Conservation (phyloP, 2,888 invertebrate species). For the Zhuqinia jingwanae region DNA sequence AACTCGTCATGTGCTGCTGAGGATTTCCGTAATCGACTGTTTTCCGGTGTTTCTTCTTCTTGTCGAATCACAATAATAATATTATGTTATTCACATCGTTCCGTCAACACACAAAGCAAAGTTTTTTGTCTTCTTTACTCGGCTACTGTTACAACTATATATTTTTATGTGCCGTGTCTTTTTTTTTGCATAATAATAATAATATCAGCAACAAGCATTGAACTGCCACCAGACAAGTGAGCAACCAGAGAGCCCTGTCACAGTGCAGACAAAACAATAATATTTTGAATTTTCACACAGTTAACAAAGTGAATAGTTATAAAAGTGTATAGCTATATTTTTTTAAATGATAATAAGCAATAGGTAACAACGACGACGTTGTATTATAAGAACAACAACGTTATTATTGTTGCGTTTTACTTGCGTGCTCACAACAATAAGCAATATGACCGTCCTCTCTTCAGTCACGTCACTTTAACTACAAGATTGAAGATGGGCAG, state of each 20-base stretch:
- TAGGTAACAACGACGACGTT: background rate
- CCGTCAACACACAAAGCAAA: conserved; percentile 53
- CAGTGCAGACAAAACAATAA: no score
- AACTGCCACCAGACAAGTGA: background rate
- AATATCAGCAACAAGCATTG: background rate
- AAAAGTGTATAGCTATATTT: conserved; percentile 23
- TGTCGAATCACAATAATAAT: conserved; percentile 1
- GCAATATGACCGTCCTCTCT: background rate
- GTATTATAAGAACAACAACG: conserved; percentile 6
- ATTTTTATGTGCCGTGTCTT: no score
- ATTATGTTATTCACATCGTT: conserved; percentile 46
- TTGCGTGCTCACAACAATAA: conserved; percentile 44
- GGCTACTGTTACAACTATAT: background rate
- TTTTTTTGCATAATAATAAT: no score
- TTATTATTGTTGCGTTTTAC: conserved; percentile 12
- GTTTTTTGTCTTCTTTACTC: background rate
- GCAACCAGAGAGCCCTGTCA: no score
- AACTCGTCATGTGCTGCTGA: background rate
- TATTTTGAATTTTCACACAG: conserved; percentile 54
- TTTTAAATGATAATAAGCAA: conserved; percentile 18
- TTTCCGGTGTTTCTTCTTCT: conserved; percentile 72
- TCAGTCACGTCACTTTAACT: conserved; percentile 1
- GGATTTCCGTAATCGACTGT: conserved; percentile 71
- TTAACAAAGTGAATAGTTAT: conserved; percentile 43
- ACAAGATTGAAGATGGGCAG: background rate